These are phyloP conservation scores for Stenchaetothrips biformis DNA, from an alignment of 2,888 invertebrate genomes.

Conservation along the genomic window DNA sequence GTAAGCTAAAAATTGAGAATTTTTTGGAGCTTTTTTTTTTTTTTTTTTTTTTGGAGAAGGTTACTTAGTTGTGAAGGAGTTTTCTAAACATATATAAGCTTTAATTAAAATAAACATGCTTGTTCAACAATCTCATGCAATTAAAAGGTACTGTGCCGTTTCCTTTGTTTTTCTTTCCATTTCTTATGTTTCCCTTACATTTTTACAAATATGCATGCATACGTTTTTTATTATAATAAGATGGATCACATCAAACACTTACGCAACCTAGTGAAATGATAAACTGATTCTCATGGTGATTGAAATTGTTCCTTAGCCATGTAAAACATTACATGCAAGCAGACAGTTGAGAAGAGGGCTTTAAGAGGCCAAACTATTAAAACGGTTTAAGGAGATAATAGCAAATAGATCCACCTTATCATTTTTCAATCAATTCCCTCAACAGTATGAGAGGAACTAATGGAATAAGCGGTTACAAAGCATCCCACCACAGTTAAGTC, in stretches of 20 bases:
- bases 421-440: background rate
- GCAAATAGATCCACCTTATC: background rate
- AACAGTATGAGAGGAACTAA: background rate
- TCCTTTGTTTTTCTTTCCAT: background rate
- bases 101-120: background rate
- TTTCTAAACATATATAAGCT: background rate
- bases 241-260: background rate
- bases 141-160: too few species aligned
- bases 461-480: background rate
- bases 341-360: too few species aligned
- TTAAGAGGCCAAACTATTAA: too few species aligned
- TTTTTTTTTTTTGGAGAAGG: background rate
- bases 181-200: background rate
- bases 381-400: background rate
- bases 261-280: background rate
- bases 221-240: background rate
- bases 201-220: constrained; percentile 1
- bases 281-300: too few species aligned
- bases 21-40: background rate
- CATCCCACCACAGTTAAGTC: background rate
- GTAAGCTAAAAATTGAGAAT: background rate
- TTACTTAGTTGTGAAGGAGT: background rate
- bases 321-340: background rate
- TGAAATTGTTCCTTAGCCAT: background rate
- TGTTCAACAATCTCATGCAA: background rate